Conservation (phyloP, 2,113 vertebrate genomes). For the Sula dactylatra region DNA sequence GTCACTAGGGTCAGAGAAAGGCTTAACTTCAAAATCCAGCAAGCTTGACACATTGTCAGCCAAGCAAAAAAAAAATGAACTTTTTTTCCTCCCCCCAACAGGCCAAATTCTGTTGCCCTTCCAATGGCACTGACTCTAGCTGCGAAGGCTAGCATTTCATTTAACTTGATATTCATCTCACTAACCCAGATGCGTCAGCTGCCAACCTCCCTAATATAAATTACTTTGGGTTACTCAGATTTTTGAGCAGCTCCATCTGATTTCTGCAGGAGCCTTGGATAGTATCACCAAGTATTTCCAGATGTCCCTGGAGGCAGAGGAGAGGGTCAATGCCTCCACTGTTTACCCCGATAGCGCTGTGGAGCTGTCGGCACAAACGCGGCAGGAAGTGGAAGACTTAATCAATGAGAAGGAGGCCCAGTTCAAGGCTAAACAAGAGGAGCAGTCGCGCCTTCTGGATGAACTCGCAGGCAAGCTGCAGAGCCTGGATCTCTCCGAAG, state of each 20-base stretch:
- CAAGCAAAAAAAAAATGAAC: not conserved
- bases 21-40: not conserved
- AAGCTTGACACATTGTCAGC: not conserved
- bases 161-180: not conserved
- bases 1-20: not conserved
- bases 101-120: not conserved
- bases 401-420: constrained; percentile 77
- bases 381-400: constrained; percentile 81
- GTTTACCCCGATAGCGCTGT: constrained; percentile 69
- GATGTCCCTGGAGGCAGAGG: constrained; percentile 86
- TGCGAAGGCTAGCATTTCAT: not conserved
- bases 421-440: constrained; percentile 82
- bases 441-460: constrained; percentile 86
- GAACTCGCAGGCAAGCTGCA: constrained; percentile 90
- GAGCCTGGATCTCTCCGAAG: constrained; percentile 84
- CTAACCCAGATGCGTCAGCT: not conserved
- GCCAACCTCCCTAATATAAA: not conserved
- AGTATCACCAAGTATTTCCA: constrained; percentile 90
- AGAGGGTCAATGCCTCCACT: constrained; percentile 84
- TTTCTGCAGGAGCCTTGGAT: constrained; percentile 84
- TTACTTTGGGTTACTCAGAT: not conserved
- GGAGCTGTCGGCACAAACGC: constrained; percentile 74
- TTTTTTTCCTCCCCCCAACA: not conserved
- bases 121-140: not conserved
- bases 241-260: not conserved